phyloP scores from a whole-genome alignment of 37 sponge, comb jelly and placozoan genomes.

The Beroe ovata region DNA sequence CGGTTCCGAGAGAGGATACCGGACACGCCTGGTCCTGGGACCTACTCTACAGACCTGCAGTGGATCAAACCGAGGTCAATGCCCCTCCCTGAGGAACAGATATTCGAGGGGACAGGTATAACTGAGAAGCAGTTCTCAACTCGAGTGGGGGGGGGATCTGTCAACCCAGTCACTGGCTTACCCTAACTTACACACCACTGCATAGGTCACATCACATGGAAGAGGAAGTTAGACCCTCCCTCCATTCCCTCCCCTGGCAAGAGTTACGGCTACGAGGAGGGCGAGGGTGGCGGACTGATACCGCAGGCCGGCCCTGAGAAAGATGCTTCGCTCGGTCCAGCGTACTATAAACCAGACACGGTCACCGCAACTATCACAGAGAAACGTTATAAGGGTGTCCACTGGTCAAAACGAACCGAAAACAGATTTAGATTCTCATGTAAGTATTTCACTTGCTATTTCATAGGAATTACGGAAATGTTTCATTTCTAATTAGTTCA shows the following conservation, averaged over 20 bases:
- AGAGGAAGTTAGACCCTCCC: conserved; percentile 81
- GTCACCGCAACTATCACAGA: conserved; percentile 20
- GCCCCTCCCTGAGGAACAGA: conserved; percentile 62
- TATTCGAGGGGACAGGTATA: conserved; percentile 54
- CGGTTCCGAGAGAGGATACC: conserved; percentile 72
- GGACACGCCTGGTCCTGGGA: conserved; percentile 86
- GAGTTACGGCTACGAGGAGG: conserved; percentile 89
- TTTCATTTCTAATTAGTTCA: too few species aligned
- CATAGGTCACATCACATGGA: conserved; percentile 70
- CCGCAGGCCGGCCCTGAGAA: conserved; percentile 75
- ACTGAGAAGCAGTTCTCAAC: too few species aligned
- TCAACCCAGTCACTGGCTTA: too few species aligned
- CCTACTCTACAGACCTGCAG: conserved; percentile 73
- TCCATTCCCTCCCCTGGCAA: conserved; percentile 86
- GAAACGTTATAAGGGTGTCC: conserved; percentile 84
- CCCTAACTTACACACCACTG: too few species aligned
- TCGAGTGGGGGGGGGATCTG: too few species aligned
- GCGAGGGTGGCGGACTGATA: conserved; percentile 71
- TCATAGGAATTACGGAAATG: too few species aligned
- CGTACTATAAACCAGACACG: conserved; percentile 77
- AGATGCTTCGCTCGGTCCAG: conserved; percentile 90
- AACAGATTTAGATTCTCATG: conserved; percentile 64
- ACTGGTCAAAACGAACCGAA: conserved; percentile 70
- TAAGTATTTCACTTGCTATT: too few species aligned
- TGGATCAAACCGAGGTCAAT: conserved; percentile 66